phyloP scores from a whole-genome alignment of 2,888 invertebrate genomes.

The Stenichneumon culpator region DNA sequence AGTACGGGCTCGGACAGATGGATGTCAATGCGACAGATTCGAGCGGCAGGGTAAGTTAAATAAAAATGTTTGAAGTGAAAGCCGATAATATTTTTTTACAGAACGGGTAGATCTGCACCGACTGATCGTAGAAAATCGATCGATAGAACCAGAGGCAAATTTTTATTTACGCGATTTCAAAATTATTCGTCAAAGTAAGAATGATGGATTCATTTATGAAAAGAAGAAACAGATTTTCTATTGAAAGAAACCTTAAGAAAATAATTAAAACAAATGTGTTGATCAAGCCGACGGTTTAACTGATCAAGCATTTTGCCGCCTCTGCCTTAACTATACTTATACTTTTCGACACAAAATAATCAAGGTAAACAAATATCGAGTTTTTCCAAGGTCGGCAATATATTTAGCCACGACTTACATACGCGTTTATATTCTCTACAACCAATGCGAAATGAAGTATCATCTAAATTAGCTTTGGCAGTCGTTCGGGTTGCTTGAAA shows the following conservation, averaged over 20 bases:
- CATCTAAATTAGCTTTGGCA: slow-evolving; percentile 51
- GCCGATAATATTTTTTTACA: not conserved
- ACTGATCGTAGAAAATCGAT: not conserved
- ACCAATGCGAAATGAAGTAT: slow-evolving; percentile 36
- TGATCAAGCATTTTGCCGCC: not conserved
- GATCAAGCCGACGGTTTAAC: not conserved
- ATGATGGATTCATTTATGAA: not conserved
- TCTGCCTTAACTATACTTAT: not conserved
- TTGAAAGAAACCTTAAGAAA: not conserved
- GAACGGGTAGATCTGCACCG: not conserved
- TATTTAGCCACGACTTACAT: slow-evolving; percentile 21
- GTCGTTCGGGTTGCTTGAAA: slow-evolving; percentile 45
- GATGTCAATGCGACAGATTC: slow-evolving; percentile 87
- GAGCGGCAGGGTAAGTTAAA: slow-evolving; percentile 87
- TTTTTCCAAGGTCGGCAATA: slow-evolving; percentile 27
- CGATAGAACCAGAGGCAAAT: no score
- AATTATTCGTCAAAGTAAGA: not conserved
- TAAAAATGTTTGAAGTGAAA: not conserved
- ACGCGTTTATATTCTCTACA: not conserved
- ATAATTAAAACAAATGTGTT: not conserved
- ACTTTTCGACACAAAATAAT: not conserved
- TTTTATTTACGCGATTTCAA: no score
- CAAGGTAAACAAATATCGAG: not conserved
- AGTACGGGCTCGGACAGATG: slow-evolving; percentile 82
- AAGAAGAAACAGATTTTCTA: not conserved